Percentiles rank a stretch among this genome's conserved stretches.
Conservation (phyloP, 2,113 vertebrate genomes). For the Geococcyx californianus region DNA sequence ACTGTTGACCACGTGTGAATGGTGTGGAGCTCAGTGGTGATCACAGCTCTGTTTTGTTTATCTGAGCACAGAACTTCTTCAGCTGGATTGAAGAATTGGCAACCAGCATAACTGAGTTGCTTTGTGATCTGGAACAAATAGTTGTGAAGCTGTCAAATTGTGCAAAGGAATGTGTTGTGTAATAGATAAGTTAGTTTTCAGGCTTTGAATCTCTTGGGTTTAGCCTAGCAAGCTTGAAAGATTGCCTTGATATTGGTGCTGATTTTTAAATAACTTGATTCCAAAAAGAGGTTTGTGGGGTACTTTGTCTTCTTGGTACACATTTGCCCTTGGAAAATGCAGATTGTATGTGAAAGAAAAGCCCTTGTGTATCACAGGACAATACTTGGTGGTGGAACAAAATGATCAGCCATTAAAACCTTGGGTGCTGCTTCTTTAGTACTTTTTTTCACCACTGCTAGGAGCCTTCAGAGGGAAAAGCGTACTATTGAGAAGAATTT, state of each 20-base stretch:
- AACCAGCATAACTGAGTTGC: neutral
- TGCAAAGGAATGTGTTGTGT: neutral
- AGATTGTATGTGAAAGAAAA: neutral
- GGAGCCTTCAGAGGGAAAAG: neutral
- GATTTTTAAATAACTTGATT: neutral
- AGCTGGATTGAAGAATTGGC: neutral
- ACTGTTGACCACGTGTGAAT: accelerated
- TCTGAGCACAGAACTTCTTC: neutral
- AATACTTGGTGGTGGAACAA: neutral
- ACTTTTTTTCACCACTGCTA: neutral
- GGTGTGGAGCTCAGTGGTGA: neutral
- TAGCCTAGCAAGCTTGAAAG: neutral
- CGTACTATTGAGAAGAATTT: neutral
- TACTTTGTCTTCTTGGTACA: neutral
- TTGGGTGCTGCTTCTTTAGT: neutral
- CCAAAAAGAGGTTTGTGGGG: accelerated
- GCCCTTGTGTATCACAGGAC: accelerated
- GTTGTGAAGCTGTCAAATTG: neutral
- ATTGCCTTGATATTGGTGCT: neutral
- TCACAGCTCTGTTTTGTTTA: neutral
- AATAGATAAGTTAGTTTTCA: neutral
- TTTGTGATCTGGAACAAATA: neutral
- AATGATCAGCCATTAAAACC: neutral
- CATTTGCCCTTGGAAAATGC: neutral
- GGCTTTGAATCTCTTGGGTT: neutral